Base-by-base conservation (phyloP, 1,140 invertebrate genomes). In the Trachymyrmex cornetzi region DNA sequence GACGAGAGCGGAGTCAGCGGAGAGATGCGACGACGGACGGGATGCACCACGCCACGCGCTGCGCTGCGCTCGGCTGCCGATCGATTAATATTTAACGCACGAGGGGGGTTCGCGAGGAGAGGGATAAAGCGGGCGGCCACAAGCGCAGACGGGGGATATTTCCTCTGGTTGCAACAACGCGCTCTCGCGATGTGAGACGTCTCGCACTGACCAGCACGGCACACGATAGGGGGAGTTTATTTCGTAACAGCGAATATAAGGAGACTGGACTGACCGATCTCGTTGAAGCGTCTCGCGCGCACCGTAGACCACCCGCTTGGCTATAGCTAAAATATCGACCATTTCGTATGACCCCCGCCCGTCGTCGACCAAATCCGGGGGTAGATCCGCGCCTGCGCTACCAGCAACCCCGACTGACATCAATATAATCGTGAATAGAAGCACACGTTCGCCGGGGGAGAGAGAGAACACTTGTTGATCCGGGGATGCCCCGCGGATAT, bases 241-340 rank as follows among this genome's bases (percentile, higher is more conserved):
- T 88, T 85, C 90, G 79, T 85, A 87, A 27, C 44, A 72, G 38
- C 77, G 84, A 87, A 82, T 87, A 87, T 86, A 89, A 87, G 81
- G 66, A 85, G 75, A 89, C 86, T 91, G 89, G 88, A 93, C 92
- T 94, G 91, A 90, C 89, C 94, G 91, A 91, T 90, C 92, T 93
- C 92, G 88, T 87, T 80, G 91, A 85, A 85, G 92, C 89, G 89
- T 89, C 93, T 94, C 93, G 93, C 93, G 93, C 93, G 92, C 77
- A 69, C 92, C 91, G 91, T 94, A 92, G 89, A 90, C 88, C 91
- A 88, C 53, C 55, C 80, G 80, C n/a, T 57, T 38, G 38, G 38
- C 91, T 94, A 94, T 93, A 93, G 91, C 92, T 93, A 92, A 91
- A 93, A 94, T 95, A 95, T 94, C 94, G 94, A 95, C 93, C 93